Percentiles rank a stretch among this genome's conserved stretches.
Evolutionary conservation across 2,113 vertebrate species (phyloP).

Genomic region (Ploceus nigricollis): DNA sequence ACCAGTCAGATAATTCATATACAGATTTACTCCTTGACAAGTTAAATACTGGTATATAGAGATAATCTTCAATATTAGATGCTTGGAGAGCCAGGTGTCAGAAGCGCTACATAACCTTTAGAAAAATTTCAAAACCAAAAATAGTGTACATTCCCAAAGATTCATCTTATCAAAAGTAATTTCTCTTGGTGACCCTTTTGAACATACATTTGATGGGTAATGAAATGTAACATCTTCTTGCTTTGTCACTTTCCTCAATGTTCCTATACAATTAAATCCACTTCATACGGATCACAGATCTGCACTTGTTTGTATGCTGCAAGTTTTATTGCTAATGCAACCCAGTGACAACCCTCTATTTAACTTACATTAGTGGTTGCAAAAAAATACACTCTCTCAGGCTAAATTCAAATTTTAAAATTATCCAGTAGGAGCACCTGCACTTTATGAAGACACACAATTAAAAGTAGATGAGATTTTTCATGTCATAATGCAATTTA

Average conservation of each 20-base stretch:
- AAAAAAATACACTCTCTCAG: background rate
- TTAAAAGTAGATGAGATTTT: background rate
- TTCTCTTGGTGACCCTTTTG: background rate
- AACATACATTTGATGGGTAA: background rate
- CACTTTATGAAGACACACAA: background rate
- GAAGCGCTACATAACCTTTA: background rate
- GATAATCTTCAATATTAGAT: background rate
- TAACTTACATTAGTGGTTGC: background rate
- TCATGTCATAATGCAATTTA: background rate
- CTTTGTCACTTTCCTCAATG: background rate
- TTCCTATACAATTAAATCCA: background rate
- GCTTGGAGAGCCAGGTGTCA: background rate
- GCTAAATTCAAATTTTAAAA: background rate
- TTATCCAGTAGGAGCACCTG: background rate
- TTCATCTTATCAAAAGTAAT: background rate
- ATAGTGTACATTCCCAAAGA: background rate
- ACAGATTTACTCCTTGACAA: background rate
- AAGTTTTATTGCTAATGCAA: background rate
- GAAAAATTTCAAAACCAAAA: background rate
- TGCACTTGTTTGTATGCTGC: background rate
- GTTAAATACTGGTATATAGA: background rate
- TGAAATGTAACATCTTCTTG: background rate
- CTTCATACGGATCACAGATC: background rate
- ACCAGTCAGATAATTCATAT: background rate
- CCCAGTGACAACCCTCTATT: background rate